Conservation (phyloP, 2,888 invertebrate genomes). For the Aplocera efformata region DNA sequence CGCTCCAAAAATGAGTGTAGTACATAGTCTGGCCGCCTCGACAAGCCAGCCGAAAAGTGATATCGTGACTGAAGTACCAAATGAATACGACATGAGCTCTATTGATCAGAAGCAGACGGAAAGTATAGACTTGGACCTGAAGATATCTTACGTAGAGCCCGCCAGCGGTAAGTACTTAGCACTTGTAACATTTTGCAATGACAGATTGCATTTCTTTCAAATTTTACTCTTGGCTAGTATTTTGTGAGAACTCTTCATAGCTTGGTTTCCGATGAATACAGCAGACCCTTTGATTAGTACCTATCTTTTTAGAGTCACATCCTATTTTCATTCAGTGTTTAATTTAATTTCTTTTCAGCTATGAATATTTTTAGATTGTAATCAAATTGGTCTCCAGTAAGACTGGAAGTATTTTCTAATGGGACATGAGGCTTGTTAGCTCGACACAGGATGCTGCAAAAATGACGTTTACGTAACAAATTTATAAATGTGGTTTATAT, state of each 20-base stretch:
- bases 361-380: slow-evolving; percentile 12
- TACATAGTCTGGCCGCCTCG: slow-evolving; percentile 84
- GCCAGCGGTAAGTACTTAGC: slow-evolving; percentile 76
- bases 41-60: slow-evolving; percentile 77
- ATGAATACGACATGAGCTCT: slow-evolving; percentile 68
- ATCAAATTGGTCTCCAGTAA: slow-evolving; percentile 56
- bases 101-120: slow-evolving; percentile 72
- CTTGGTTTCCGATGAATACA: too few species aligned
- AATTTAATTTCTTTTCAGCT: slow-evolving; percentile 27
- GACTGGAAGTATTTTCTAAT: slow-evolving; percentile 29
- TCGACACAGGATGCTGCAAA: background rate
- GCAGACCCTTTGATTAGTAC: too few species aligned
- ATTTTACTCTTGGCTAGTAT: slow-evolving; percentile 2
- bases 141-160: slow-evolving; percentile 82
- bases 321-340: slow-evolving; percentile 5
- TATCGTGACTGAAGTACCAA: slow-evolving; percentile 63
- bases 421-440: slow-evolving; percentile 63
- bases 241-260: background rate
- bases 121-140: slow-evolving; percentile 80
- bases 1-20: slow-evolving; percentile 84
- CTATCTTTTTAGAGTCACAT: background rate
- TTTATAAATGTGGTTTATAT: too few species aligned
- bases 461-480: background rate
- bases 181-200: slow-evolving; percentile 14
- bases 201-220: slow-evolving; percentile 2